These are phyloP conservation scores for Merluccius polli DNA, from an alignment of 2,797 vertebrate genomes.

Conservation along the genomic window DNA sequence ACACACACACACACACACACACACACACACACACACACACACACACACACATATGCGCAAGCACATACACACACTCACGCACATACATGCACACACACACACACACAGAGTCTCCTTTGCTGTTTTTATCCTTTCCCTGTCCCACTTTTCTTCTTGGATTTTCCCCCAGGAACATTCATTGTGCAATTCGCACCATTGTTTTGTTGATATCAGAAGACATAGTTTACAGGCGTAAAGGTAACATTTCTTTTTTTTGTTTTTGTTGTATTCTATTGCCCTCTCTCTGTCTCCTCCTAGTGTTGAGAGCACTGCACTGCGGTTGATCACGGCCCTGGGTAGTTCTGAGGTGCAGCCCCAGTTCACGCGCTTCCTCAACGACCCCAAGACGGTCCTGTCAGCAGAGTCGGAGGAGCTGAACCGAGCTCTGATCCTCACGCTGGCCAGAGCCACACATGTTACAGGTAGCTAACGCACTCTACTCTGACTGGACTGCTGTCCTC, in stretches of 20 bases:
- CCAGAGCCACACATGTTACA: constrained; percentile 95
- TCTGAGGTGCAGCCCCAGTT: constrained; percentile 97
- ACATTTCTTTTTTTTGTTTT: too few species aligned
- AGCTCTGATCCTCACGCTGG: constrained; percentile 92
- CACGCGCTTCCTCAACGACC: constrained; percentile 94
- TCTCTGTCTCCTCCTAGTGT: constrained; percentile 72
- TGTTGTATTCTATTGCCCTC: too few species aligned
- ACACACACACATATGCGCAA: not conserved
- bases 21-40: not conserved
- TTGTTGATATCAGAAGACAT: too few species aligned
- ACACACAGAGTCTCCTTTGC: not conserved
- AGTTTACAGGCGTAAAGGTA: too few species aligned
- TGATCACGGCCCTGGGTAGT: constrained; percentile 95
- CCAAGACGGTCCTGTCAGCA: constrained; percentile 92
- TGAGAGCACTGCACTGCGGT: constrained; percentile 91
- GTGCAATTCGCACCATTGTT: not conserved
- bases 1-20: not conserved
- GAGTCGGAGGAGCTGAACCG: constrained; percentile 97
- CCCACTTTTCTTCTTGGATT: too few species aligned
- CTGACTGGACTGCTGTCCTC: not conserved
- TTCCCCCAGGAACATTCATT: too few species aligned
- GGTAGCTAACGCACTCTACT: constrained; percentile 63
- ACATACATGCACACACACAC: not conserved
- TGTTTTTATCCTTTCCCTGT: too few species aligned
- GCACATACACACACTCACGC: not conserved